These are phyloP conservation scores for Drosophila tani DNA, from an alignment of 1,140 invertebrate species.

Conservation along the genomic window DNA sequence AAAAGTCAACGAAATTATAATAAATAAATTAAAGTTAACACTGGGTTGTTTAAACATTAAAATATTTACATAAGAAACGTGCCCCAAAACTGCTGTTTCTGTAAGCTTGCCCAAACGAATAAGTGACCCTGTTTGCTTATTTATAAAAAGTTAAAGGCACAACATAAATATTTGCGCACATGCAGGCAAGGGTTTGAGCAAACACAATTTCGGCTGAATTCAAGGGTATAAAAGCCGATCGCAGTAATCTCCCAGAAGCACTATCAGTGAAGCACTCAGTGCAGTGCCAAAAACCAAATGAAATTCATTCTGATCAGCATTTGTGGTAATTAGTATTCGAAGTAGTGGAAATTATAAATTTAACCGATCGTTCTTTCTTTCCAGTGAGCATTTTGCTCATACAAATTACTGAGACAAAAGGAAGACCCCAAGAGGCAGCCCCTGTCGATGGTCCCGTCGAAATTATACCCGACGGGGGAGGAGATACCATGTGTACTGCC, in stretches of 20 bases:
- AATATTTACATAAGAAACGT: slow-evolving; percentile 20
- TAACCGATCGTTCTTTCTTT: background rate
- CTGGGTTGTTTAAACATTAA: background rate
- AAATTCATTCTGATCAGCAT: slow-evolving; percentile 10
- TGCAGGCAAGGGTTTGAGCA: slow-evolving; percentile 14
- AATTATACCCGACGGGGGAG: background rate
- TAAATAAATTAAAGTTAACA: background rate
- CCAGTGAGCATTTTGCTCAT: slow-evolving; percentile 20
- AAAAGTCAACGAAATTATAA: background rate
- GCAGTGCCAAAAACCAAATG: slow-evolving; percentile 9
- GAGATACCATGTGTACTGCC: background rate
- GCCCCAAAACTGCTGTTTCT: slow-evolving; percentile 19
- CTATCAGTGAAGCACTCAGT: background rate
- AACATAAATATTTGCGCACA: slow-evolving; percentile 15
- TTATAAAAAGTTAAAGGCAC: slow-evolving; percentile 16
- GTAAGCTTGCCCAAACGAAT: slow-evolving; percentile 25
- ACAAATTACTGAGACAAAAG: background rate
- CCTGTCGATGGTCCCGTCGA: background rate
- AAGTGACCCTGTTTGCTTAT: slow-evolving; percentile 17
- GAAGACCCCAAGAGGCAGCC: no score
- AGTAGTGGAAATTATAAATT: background rate
- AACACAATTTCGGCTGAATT: background rate
- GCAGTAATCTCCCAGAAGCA: background rate
- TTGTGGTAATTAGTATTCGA: slow-evolving; percentile 4
- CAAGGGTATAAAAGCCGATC: slow-evolving; percentile 7